A percentile compares a stretch with the other conserved stretches of the same genome.
These are phyloP conservation scores for Drosophila dives DNA, from an alignment of 2,888 invertebrate species.

Conservation along the genomic window DNA sequence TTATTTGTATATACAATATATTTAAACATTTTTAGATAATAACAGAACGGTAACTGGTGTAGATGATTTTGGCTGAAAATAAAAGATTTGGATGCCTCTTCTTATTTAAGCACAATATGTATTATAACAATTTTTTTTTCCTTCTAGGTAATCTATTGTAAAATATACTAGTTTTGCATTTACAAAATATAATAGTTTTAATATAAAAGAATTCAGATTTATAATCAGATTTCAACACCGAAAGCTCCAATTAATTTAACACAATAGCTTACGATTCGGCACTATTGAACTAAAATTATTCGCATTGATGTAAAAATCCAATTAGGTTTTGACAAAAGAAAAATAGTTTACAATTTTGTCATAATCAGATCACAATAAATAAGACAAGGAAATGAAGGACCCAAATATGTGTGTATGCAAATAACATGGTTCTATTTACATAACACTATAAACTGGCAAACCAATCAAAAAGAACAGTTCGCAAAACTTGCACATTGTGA, in stretches of 20 bases:
- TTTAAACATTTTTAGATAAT: neutral
- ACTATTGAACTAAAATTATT: too few species aligned
- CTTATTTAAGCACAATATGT: neutral
- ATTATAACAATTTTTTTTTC: neutral
- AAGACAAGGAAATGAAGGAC: conserved; percentile 19
- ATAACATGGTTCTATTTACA: conserved; percentile 27
- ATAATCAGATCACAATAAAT: conserved; percentile 17
- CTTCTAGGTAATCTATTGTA: too few species aligned
- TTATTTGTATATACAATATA: neutral
- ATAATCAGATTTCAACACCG: neutral
- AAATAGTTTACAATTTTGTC: conserved; percentile 1
- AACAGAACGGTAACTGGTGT: neutral
- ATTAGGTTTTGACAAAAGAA: neutral
- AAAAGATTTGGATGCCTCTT: neutral
- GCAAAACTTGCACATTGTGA: conserved; percentile 11
- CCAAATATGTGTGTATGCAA: conserved; percentile 37
- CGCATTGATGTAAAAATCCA: neutral
- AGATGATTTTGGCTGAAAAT: neutral
- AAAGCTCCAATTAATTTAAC: neutral
- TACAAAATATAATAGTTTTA: neutral
- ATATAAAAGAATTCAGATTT: neutral
- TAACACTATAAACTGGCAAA: conserved; percentile 30
- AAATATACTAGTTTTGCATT: neutral
- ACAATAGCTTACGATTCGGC: neutral
- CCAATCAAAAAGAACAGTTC: conserved; percentile 50